phyloP scores from a whole-genome alignment of 2,888 invertebrate species.

The Aspidiotus destructor region DNA sequence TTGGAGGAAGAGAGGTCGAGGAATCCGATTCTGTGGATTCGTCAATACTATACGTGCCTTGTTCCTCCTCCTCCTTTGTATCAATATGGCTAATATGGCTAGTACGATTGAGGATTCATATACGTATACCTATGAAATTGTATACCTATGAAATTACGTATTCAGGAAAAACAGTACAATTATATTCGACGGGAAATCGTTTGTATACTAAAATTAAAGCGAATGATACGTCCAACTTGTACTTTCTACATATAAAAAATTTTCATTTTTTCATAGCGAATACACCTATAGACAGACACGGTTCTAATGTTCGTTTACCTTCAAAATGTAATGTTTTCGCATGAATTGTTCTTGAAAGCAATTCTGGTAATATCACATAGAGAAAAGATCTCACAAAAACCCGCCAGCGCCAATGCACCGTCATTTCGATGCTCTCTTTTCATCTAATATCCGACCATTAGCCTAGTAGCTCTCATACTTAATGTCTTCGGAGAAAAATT shows the following conservation, averaged over 20 bases:
- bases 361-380: conserved; percentile 23
- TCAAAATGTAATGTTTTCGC: conserved; percentile 27
- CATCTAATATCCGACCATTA: conserved; percentile 13
- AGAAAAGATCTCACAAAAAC: neutral
- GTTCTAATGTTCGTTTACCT: conserved; percentile 25
- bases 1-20: too few relatives aligned
- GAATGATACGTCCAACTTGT: too few relatives aligned
- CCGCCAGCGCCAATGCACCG: conserved; percentile 12
- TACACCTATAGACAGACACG: neutral
- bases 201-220: too few relatives aligned
- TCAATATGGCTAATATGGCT: too few relatives aligned
- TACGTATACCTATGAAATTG: neutral
- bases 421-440: neutral
- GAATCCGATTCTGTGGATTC: too few relatives aligned
- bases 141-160: too few relatives aligned
- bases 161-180: too few relatives aligned
- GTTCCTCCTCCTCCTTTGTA: neutral
- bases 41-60: too few relatives aligned
- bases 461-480: conserved; percentile 3
- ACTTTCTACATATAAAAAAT: too few relatives aligned
- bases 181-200: too few relatives aligned
- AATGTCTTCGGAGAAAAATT: conserved; percentile 24
- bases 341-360: conserved; percentile 22
- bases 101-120: too few relatives aligned
- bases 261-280: too few relatives aligned